Evolutionary conservation across 2,797 vertebrate genomes (phyloP).

Genomic region (Pseudotriccus pelzelni): DNA sequence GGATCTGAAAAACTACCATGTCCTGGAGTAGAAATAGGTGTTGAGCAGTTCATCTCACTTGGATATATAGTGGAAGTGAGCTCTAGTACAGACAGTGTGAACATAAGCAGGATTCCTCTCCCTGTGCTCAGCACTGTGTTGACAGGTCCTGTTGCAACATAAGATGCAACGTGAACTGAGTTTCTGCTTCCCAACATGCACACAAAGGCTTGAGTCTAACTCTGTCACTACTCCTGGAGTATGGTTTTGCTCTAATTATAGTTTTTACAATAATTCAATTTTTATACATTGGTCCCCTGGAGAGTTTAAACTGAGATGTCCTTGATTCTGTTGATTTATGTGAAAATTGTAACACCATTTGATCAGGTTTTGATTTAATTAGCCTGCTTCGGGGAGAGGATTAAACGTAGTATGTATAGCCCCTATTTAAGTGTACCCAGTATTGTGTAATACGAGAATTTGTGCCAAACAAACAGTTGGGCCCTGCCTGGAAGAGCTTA

Average conservation of each 20-base stretch:
- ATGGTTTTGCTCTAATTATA: not conserved
- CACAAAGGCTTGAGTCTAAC: not conserved
- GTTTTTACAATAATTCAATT: not conserved
- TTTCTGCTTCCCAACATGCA: not conserved
- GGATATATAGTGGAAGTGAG: not conserved
- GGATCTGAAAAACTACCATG: not conserved
- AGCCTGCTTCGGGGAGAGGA: not conserved
- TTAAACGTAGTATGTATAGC: not conserved
- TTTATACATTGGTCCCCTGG: not conserved
- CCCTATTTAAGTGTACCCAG: not conserved
- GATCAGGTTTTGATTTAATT: constrained; percentile 36
- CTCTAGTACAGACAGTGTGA: not conserved
- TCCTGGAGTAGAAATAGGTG: not conserved
- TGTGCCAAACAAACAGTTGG: constrained; percentile 17
- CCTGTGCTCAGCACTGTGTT: not conserved
- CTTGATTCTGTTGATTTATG: constrained; percentile 12
- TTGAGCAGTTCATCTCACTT: not conserved
- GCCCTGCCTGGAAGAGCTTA: not conserved
- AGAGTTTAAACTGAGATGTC: not conserved
- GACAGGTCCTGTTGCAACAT: not conserved
- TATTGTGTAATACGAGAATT: not conserved
- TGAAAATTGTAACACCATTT: not conserved
- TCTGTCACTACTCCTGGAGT: not conserved
- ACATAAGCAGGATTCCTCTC: not conserved
- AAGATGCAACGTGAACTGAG: not conserved